Conservation (phyloP, 2,113 vertebrate species). For the Trachemys scripta region DNA sequence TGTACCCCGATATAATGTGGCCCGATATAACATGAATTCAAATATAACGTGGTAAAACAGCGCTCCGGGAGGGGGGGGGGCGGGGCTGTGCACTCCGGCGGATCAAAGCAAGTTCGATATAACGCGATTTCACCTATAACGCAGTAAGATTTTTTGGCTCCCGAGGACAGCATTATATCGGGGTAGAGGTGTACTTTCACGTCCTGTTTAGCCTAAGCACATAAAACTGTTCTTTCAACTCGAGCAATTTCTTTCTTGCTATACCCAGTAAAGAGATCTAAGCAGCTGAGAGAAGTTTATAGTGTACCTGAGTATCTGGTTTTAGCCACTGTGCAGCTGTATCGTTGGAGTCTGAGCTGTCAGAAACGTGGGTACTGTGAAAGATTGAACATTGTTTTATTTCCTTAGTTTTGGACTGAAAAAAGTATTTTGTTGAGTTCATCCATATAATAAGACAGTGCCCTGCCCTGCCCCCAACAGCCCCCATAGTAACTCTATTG, state of each 20-base stretch:
- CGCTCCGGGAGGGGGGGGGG: too few species aligned
- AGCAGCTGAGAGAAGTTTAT: background rate
- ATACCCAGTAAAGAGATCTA: background rate
- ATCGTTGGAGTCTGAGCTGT: constrained; percentile 79
- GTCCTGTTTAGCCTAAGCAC: background rate
- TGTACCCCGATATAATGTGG: too few species aligned
- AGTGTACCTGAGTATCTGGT: constrained; percentile 69
- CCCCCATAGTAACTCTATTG: background rate
- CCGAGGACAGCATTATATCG: too few species aligned
- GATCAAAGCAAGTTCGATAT: too few species aligned
- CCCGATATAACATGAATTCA: too few species aligned
- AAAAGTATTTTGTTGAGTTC: background rate
- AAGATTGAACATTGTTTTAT: constrained; percentile 16
- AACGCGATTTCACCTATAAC: too few species aligned
- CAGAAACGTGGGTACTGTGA: constrained; percentile 77
- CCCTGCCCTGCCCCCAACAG: background rate
- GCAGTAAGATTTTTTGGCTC: too few species aligned
- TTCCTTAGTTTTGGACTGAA: background rate
- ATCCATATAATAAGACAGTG: background rate
- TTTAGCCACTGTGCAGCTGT: constrained; percentile 57
- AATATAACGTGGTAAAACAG: too few species aligned
- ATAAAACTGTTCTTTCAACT: background rate
- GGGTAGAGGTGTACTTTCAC: background rate
- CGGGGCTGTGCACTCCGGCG: too few species aligned
- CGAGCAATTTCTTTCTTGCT: background rate